phyloP scores from a whole-genome alignment of 2,888 invertebrate species.

The Fragum fragum region DNA sequence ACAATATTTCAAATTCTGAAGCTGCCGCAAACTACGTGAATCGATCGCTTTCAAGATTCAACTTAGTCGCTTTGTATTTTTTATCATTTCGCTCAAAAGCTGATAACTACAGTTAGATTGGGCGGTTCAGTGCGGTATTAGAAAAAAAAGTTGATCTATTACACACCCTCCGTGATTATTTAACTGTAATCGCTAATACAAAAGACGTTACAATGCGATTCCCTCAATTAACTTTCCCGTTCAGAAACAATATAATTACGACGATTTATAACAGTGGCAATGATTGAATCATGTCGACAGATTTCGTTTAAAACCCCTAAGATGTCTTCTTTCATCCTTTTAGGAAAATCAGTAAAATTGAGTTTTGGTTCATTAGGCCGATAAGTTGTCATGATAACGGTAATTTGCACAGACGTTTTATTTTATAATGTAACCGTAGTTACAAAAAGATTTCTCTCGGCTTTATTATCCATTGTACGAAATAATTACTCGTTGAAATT shows the following conservation, averaged over 20 bases:
- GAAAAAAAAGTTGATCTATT: too few relatives aligned
- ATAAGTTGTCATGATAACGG: conserved; percentile 25
- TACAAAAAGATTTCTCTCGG: background rate
- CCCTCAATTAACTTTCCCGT: conserved; percentile 11
- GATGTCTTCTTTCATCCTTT: conserved; percentile 24
- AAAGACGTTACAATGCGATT: background rate
- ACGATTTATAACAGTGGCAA: background rate
- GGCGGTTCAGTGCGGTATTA: too few relatives aligned
- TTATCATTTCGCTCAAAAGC: too few relatives aligned
- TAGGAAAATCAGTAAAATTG: conserved; percentile 10
- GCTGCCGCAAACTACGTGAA: too few relatives aligned
- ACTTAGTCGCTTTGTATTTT: too few relatives aligned
- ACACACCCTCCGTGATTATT: background rate
- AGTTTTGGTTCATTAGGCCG: conserved; percentile 10
- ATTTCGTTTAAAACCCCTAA: background rate
- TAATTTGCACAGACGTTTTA: background rate
- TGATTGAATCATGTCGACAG: background rate
- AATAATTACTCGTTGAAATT: background rate
- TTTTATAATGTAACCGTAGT: background rate
- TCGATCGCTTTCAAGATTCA: too few relatives aligned
- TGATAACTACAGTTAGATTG: too few relatives aligned
- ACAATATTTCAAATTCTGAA: too few relatives aligned
- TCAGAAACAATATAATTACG: conserved; percentile 14
- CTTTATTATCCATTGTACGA: background rate
- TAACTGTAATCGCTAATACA: background rate